Evolutionary conservation across 64 coral and sea anemone species (phyloP).

Genomic region (Stylophora pistillata): DNA sequence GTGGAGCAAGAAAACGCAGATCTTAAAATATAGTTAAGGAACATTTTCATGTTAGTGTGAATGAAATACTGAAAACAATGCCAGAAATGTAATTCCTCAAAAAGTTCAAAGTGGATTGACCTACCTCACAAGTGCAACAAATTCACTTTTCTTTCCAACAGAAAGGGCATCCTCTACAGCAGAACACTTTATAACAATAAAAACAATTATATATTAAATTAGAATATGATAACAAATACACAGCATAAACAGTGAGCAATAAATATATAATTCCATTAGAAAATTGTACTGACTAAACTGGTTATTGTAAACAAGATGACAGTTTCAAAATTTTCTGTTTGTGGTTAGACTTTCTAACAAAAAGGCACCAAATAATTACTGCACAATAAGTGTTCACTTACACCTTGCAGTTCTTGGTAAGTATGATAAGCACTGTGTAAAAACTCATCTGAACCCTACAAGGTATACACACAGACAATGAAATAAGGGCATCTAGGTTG

Average conservation of each 20-base stretch:
- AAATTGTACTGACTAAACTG: no score
- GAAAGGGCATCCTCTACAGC: background rate
- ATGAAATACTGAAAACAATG: background rate
- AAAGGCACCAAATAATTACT: background rate
- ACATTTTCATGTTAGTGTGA: background rate
- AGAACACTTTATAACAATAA: background rate
- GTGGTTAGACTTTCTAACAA: background rate
- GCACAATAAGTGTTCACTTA: background rate
- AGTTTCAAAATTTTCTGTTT: background rate
- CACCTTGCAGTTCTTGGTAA: constrained; percentile 5
- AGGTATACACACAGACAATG: background rate
- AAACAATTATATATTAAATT: background rate
- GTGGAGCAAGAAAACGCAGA: background rate
- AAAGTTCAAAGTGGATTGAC: background rate
- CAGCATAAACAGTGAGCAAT: background rate
- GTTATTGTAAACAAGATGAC: no score
- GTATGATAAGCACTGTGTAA: constrained; percentile 9
- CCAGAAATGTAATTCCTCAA: background rate
- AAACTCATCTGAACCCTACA: constrained; percentile 11
- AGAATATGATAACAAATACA: background rate
- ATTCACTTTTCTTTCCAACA: constrained; percentile 24
- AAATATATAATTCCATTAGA: background rate
- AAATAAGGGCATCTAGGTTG: background rate
- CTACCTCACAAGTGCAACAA: constrained; percentile 25
- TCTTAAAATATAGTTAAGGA: background rate